A percentile compares a stretch with the other conserved stretches of the same genome.
Evolutionary conservation across 2,113 vertebrate genomes (phyloP).

Genomic region (Chlorodrepanis virens): DNA sequence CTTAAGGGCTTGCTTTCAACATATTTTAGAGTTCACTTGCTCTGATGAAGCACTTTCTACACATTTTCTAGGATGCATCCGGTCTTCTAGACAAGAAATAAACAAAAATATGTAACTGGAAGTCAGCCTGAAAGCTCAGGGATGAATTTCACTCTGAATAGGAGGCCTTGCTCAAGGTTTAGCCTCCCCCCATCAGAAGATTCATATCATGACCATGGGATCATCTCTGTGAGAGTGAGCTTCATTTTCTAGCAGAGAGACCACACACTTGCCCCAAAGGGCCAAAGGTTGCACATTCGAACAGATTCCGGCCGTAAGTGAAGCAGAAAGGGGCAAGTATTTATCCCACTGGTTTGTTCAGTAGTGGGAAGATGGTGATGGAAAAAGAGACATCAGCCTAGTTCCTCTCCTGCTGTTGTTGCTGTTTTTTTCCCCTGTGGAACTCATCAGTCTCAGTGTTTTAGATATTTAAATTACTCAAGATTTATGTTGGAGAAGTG

Average conservation of each 20-base stretch:
- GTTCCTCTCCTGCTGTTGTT: neutral
- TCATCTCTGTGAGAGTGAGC: neutral
- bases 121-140: neutral
- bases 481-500: neutral
- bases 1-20: neutral
- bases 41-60: neutral
- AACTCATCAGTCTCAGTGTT: neutral
- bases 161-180: neutral
- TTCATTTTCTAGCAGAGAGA: neutral
- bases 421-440: neutral
- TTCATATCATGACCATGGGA: rapidly evolving
- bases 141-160: neutral
- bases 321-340: neutral
- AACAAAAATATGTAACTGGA: neutral
- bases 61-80: neutral
- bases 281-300: neutral
- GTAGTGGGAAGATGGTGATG: neutral
- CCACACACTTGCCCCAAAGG: neutral
- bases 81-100: neutral
- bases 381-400: neutral
- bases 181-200: neutral
- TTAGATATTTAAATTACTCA: neutral
- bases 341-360: neutral
- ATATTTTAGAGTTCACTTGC: neutral
- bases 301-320: neutral